Percentiles rank a stretch among this genome's conserved stretches.
phyloP scores from a whole-genome alignment of 2,888 invertebrate species.

The Leuctra nigra region DNA sequence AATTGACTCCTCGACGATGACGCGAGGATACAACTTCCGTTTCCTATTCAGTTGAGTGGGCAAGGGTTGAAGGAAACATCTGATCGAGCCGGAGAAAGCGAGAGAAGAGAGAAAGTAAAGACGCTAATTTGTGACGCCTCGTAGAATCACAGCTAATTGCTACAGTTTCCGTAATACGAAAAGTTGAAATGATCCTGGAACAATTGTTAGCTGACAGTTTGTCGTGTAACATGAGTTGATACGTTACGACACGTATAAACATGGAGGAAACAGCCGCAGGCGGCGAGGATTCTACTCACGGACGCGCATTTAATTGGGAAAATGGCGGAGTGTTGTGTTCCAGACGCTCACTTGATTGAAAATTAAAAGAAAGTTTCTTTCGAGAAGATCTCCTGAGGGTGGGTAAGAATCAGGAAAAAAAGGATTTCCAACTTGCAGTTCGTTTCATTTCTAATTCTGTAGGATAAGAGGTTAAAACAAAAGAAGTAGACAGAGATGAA shows the following conservation, averaged over 20 bases:
- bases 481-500: too few species aligned
- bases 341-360: not conserved
- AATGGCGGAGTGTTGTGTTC: too few species aligned
- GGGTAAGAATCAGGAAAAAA: not conserved
- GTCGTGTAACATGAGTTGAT: too few species aligned
- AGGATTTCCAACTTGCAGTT: not conserved
- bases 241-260: too few species aligned
- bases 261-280: not conserved
- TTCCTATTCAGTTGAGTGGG: not conserved
- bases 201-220: too few species aligned
- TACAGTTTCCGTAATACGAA: too few species aligned
- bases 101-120: too few species aligned
- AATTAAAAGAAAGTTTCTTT: not conserved
- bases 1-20: conserved; percentile 12
- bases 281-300: not conserved
- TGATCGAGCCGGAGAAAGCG: too few species aligned
- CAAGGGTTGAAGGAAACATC: not conserved
- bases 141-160: not conserved
- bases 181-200: too few species aligned
- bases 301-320: conserved; percentile 4
- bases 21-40: conserved; percentile 4
- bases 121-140: not conserved
- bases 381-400: not conserved
- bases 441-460: not conserved
- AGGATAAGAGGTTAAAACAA: not conserved